Evolutionary conservation across 2,888 invertebrate genomes (phyloP).

Genomic region (Atethmia centrago): DNA sequence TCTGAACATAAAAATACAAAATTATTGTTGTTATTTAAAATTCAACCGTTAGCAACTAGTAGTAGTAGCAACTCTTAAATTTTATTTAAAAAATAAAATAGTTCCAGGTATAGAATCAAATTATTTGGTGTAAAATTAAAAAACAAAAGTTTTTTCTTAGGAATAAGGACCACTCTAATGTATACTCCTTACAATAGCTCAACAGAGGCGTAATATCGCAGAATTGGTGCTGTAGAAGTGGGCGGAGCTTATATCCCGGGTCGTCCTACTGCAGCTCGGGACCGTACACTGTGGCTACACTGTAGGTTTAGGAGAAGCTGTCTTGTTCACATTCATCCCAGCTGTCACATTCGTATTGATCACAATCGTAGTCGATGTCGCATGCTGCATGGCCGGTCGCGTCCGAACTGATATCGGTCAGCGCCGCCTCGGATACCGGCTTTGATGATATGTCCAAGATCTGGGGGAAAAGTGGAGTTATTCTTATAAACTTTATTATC

Average conservation of each 20-base stretch:
- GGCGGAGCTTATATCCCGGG: slow-evolving; percentile 15
- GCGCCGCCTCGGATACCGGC: slow-evolving; percentile 88
- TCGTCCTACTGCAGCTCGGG: slow-evolving; percentile 1
- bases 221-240: slow-evolving; percentile 3
- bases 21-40: no score
- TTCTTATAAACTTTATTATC: background rate
- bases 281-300: background rate
- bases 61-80: no score
- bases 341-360: slow-evolving; percentile 88
- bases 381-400: slow-evolving; percentile 89
- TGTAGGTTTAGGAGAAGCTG: slow-evolving; percentile 84
- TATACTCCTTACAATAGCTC: background rate
- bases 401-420: slow-evolving; percentile 89
- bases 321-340: slow-evolving; percentile 91
- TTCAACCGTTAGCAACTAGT: no score
- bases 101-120: no score
- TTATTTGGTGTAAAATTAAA: no score
- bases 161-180: no score
- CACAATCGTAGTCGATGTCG: slow-evolving; percentile 89
- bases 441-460: slow-evolving; percentile 89
- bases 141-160: no score
- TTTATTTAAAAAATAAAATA: no score
- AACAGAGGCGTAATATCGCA: background rate
- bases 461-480: slow-evolving; percentile 67
- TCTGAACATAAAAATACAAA: no score